Evolutionary conservation across 2,888 invertebrate species (phyloP), one percentile per base, ranked within the genome.

Genomic region (Rapana venosa): DNA sequence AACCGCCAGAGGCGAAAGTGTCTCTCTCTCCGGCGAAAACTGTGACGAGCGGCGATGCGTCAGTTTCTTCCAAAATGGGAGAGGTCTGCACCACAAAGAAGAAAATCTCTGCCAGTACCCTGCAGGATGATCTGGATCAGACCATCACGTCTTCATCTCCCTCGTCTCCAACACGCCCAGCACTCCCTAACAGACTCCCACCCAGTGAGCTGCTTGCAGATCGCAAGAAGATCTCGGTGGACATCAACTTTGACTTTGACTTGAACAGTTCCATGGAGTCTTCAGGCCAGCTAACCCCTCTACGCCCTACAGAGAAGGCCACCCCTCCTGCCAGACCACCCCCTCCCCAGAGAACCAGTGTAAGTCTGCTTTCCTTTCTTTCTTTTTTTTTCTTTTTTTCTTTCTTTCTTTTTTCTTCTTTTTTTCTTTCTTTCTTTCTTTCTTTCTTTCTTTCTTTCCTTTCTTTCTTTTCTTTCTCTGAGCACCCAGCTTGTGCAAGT

Each of bases 291-390:
- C 35, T 26, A 13, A 2, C 32, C 32, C 30, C 5, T 15, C 36
- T 30, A 4, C 30, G n/a, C 2, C 20, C 86, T 6, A n/a, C 15
- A 32, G 47, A 84, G n/a, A 61, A 84, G n/a, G 66, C 35, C 30
- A 86, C 89, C 35, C 83, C 91, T 36, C 92, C 93, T 61, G 47
- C 70, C 0, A 91, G 92, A 85, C 92, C 93, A 17, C 92, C 92
- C 35, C 92, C 92, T 35, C 92, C 92, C 20, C 92, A 90, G 58
- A 56, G 47, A 30, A 61, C 83, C 61, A 86, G 86, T 66, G 86
- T 86, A 66, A n/a, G 86, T 56, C 32, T 32, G 32, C 79, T 74
- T 8, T 74, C 74, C 11, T 74, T 2, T 11, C n/a, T 74, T 74
- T 74, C 61, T 61, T 58, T 15, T 58, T 15, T 58, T 58, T 58